These are phyloP conservation scores for Ciconia boyciana DNA, from an alignment of 2,113 vertebrate species.

Conservation along the genomic window DNA sequence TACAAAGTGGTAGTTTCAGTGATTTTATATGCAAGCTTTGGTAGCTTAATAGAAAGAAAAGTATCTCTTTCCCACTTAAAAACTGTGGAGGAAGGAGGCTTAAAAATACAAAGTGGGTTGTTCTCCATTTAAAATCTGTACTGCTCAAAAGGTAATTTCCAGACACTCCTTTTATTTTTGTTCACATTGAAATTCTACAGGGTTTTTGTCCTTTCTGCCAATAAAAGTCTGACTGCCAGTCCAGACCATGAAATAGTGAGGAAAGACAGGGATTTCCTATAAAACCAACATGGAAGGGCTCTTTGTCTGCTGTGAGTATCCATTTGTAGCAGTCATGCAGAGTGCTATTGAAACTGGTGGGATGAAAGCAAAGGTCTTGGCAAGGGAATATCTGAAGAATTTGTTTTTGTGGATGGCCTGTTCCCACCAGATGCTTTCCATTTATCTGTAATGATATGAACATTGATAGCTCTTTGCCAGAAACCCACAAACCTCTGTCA, in stretches of 20 bases:
- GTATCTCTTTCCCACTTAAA: not conserved
- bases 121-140: not conserved
- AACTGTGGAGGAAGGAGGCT: not conserved
- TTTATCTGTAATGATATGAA: not conserved
- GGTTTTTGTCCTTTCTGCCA: not conserved
- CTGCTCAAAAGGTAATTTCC: not conserved
- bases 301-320: not conserved
- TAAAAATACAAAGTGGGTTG: not conserved
- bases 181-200: not conserved
- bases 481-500: not conserved
- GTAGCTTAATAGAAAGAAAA: not conserved
- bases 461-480: not conserved
- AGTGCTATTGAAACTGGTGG: not conserved
- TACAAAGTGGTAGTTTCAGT: not conserved
- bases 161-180: not conserved
- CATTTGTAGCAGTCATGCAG: not conserved
- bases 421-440: not conserved
- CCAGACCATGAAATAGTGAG: not conserved
- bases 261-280: not conserved
- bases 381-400: not conserved
- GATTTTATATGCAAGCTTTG: not conserved
- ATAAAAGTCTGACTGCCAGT: not conserved
- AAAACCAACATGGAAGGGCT: not conserved
- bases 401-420: not conserved
- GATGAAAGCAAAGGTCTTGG: not conserved